A percentile compares a stretch with the other conserved stretches of the same genome.
These are phyloP conservation scores for Cantharis nigra DNA, from an alignment of 2,888 invertebrate genomes.

Conservation along the genomic window DNA sequence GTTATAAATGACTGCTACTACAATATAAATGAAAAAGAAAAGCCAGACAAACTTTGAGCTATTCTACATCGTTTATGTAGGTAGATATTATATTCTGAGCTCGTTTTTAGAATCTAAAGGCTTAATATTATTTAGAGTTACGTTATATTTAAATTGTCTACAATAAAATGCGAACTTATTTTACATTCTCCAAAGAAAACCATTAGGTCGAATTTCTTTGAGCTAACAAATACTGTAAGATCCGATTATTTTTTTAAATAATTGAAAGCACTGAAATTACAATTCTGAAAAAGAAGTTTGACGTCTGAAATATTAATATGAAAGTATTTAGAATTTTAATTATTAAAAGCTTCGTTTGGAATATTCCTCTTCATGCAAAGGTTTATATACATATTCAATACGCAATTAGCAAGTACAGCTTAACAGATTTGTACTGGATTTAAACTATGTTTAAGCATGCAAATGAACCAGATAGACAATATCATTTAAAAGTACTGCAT, in stretches of 20 bases:
- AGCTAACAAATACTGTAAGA: neutral
- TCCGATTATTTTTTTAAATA: neutral
- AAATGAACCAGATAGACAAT: constrained; percentile 11
- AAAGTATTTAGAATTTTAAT: neutral
- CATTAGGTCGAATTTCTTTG: neutral
- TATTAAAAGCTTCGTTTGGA: neutral
- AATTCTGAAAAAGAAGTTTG: neutral
- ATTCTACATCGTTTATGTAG: neutral
- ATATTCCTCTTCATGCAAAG: constrained; percentile 6
- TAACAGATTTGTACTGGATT: constrained; percentile 20
- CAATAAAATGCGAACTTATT: neutral
- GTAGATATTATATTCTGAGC: neutral
- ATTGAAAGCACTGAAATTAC: neutral
- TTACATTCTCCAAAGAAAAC: neutral
- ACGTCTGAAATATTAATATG: neutral
- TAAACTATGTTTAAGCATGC: constrained; percentile 15
- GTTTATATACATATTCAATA: constrained; percentile 19
- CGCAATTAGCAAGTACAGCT: constrained; percentile 17
- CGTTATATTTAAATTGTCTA: neutral
- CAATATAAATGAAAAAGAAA: neutral
- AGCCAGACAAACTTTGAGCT: neutral
- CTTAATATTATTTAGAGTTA: neutral
- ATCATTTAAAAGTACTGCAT: neutral
- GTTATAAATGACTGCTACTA: neutral
- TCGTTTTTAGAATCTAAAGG: neutral